Conservation (phyloP, 2,888 invertebrate species). For the Luperina nickerlii region DNA sequence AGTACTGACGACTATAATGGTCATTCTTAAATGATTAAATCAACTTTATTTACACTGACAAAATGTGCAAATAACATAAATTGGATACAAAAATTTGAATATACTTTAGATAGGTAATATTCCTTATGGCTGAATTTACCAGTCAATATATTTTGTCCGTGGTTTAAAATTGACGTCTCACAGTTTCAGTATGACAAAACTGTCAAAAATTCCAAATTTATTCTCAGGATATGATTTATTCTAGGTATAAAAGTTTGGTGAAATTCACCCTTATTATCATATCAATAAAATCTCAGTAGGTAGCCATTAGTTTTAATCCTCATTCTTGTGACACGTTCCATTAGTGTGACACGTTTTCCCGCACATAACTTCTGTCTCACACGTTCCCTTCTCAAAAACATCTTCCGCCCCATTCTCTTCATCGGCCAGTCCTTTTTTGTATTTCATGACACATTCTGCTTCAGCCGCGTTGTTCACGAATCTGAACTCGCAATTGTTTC, state of each 20-base stretch:
- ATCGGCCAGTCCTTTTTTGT: constrained; percentile 5
- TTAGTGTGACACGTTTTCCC: not conserved
- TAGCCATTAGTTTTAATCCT: constrained; percentile 7
- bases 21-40: no score
- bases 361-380: constrained; percentile 2
- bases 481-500: constrained; percentile 42
- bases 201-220: not conserved
- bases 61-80: not conserved
- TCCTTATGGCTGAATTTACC: not conserved
- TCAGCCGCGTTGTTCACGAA: constrained; percentile 57
- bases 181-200: not conserved
- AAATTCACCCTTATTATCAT: not conserved
- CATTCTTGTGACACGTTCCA: constrained; percentile 5
- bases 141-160: not conserved
- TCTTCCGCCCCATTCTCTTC: constrained; percentile 14
- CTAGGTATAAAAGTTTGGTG: not conserved
- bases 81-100: not conserved
- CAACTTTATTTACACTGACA: not conserved
- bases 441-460: constrained; percentile 44
- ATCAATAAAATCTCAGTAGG: not conserved
- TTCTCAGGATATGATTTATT: not conserved
- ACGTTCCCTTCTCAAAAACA: not conserved
- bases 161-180: not conserved
- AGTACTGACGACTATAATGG: no score
- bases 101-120: not conserved